phyloP scores from a whole-genome alignment of 2,797 vertebrate genomes.

The Falco concolor region DNA sequence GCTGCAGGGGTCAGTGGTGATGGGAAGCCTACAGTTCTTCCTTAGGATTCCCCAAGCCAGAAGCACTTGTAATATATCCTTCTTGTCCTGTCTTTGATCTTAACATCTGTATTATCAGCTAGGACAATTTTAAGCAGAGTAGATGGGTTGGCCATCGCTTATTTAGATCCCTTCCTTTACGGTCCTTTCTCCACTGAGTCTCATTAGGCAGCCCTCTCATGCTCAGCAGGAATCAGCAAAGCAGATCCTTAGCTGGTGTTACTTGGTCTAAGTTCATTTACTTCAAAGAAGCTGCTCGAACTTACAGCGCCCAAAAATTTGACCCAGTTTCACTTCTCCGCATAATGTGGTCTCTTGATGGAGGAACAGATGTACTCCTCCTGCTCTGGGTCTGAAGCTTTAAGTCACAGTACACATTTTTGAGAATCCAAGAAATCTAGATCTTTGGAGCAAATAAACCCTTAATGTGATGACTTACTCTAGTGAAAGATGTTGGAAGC shows the following conservation, averaged over 20 bases:
- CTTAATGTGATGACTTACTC: not conserved
- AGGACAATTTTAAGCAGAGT: not conserved
- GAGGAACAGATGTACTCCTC: not conserved
- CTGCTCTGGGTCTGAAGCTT: not conserved
- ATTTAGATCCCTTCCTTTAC: not conserved
- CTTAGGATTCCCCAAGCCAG: not conserved
- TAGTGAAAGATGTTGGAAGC: not conserved
- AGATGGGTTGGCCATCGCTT: not conserved
- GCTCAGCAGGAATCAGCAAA: conserved; percentile 13
- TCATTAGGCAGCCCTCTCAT: not conserved
- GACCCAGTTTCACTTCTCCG: conserved; percentile 19
- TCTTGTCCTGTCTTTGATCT: not conserved
- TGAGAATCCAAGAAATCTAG: not conserved
- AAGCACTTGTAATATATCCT: not conserved
- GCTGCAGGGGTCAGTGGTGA: not conserved
- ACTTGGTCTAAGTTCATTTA: conserved; percentile 23
- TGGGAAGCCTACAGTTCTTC: not conserved
- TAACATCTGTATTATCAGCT: not conserved
- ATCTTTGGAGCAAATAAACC: not conserved
- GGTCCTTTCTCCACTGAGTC: not conserved
- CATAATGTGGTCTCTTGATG: not conserved
- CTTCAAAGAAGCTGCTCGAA: conserved; percentile 29
- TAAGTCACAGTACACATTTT: not conserved
- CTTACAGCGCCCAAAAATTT: not conserved
- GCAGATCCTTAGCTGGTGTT: conserved; percentile 8